Conservation (phyloP, 2,888 invertebrate genomes). For the Panopea generosa region DNA sequence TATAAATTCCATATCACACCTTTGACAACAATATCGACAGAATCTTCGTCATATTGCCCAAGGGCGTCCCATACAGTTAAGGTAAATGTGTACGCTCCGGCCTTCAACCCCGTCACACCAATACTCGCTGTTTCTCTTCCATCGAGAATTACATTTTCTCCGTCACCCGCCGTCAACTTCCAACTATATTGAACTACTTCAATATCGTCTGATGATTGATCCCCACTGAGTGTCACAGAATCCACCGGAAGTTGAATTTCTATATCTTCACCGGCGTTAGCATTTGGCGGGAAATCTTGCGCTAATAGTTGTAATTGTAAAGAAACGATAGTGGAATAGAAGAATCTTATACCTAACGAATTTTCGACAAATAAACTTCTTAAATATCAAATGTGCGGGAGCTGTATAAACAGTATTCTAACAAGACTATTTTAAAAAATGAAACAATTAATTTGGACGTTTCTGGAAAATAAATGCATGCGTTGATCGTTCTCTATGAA, state of each 20-base stretch:
- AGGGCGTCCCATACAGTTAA: conserved; percentile 46
- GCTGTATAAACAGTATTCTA: too few species aligned
- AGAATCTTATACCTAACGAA: too few species aligned
- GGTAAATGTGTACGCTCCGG: conserved; percentile 36
- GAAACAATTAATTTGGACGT: too few species aligned
- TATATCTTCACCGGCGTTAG: conserved; percentile 44
- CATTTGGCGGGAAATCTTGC: conserved; percentile 33
- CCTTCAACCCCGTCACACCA: conserved; percentile 5
- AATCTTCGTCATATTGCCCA: conserved; percentile 43
- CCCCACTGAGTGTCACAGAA: conserved; percentile 25
- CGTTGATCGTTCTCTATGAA: too few species aligned
- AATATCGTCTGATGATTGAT: conserved; percentile 38
- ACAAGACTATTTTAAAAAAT: too few species aligned
- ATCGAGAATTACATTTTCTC: conserved; percentile 4
- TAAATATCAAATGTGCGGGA: too few species aligned
- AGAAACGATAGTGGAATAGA: not conserved
- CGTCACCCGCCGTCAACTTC: conserved; percentile 16
- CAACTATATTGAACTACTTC: conserved; percentile 30
- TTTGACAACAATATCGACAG: conserved; percentile 42
- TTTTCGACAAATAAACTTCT: too few species aligned
- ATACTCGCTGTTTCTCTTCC: not conserved
- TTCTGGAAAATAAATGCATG: too few species aligned
- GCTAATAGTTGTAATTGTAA: not conserved
- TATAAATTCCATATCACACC: conserved; percentile 40
- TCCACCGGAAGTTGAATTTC: conserved; percentile 27